Evolutionary conservation across 2,888 invertebrate genomes (phyloP), one percentile per base, ranked within the genome.

Genomic region (Apomyelois bistriatella): DNA sequence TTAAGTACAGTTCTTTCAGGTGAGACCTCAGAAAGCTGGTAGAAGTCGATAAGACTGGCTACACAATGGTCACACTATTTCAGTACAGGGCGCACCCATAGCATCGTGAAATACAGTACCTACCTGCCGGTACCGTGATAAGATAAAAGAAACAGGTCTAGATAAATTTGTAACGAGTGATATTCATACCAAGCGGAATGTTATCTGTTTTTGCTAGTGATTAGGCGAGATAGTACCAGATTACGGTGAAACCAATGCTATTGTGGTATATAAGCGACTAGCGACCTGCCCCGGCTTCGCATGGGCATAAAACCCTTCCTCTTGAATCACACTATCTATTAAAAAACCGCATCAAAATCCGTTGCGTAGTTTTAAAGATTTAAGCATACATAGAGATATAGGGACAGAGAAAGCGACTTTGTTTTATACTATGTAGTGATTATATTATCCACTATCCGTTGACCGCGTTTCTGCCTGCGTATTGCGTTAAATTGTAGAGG

Each of bases 141-240:
- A 90, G 90, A 90, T 90, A 89, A 81, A 81, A 73, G 61, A 83
- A 88, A 73, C 86, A 85, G 89, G 89, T 87, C 89, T 89, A 89
- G 90, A 89, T 89, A 90, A 88, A 86, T 84, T 86, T 67, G 77
- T 79, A 76, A 68, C 79, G 65, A 74, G 77, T 76, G 85, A 82
- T 82, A 82, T 73, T 73, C 72, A 63, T 70, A 68, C 67, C 65
- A 59, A 60, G 59, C 58, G 56, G 53, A 48, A 49, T 61, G 62
- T 71, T 76, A 77, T 84, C 78, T 76, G 66, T 82, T 83, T 84
- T 85, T 65, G 74, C 76, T 69, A 62, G 77, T 71, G 87, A 85
- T 86, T 87, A 86, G 76, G 36, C 57, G 56, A 55, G 86, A 85
- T 85, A 85, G 69, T 68, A 65, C 59, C 61, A 74, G 82, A 79